Percentiles rank a stretch among this genome's conserved stretches.
phyloP scores from a whole-genome alignment of 2,113 vertebrate species.

The Hypomesus transpacificus region DNA sequence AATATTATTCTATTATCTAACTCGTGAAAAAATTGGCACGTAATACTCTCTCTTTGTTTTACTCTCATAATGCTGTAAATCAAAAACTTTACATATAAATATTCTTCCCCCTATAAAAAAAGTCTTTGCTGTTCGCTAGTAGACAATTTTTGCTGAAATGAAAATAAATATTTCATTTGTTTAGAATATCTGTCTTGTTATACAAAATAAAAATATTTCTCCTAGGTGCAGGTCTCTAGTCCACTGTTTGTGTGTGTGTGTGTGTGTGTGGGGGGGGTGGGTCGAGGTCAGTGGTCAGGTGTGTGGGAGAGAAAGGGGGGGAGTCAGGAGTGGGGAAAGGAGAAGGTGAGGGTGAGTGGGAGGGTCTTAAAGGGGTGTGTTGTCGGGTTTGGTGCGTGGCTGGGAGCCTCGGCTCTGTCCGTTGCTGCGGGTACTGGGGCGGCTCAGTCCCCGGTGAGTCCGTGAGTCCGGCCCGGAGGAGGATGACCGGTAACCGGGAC shows the following conservation, averaged over 20 bases:
- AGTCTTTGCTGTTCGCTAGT: slow-evolving; percentile 99
- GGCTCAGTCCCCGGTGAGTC: slow-evolving; percentile 86
- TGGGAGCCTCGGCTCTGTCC: slow-evolving; percentile 80
- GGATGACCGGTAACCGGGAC: slow-evolving; percentile 74
- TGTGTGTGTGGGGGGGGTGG: slow-evolving; percentile 56
- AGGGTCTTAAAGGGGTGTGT: slow-evolving; percentile 83
- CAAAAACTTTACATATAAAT: slow-evolving; percentile 99
- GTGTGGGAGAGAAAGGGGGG: slow-evolving; percentile 52
- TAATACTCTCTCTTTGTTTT: slow-evolving; percentile 81
- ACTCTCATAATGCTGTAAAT: slow-evolving; percentile 92
- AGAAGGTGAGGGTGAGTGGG: neutral
- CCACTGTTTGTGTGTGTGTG: slow-evolving; percentile 72
- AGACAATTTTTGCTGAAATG: slow-evolving; percentile 99
- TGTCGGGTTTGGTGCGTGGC: slow-evolving; percentile 79
- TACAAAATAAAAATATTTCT: slow-evolving; percentile 99
- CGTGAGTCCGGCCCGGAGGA: slow-evolving; percentile 79
- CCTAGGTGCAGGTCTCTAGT: slow-evolving; percentile 81
- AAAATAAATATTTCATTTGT: slow-evolving; percentile 99
- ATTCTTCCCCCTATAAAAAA: slow-evolving; percentile 96
- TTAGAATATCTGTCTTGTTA: slow-evolving; percentile 95
- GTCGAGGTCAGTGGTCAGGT: slow-evolving; percentile 25
- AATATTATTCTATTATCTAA: slow-evolving; percentile 97
- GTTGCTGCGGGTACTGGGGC: slow-evolving; percentile 75
- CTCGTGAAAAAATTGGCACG: slow-evolving; percentile 99
- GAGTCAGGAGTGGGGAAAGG: slow-evolving; percentile 26